Evolutionary conservation across 2,888 invertebrate species (phyloP).

Genomic region (Spodoptera exigua): DNA sequence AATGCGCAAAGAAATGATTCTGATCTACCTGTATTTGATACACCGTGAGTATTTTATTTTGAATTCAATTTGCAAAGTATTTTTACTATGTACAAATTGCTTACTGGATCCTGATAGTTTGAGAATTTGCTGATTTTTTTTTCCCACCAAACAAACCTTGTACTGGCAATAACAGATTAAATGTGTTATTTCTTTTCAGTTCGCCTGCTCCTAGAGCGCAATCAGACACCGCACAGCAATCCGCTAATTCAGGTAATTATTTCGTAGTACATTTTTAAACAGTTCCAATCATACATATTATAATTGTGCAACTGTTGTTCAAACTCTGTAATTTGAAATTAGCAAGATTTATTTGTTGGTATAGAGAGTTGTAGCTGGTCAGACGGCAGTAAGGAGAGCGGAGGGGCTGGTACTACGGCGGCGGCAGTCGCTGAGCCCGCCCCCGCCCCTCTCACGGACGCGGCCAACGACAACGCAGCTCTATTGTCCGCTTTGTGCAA

Average conservation of each 20-base stretch:
- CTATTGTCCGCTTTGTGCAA: slow-evolving; percentile 81
- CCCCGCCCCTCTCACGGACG: slow-evolving; percentile 63
- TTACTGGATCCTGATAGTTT: no score
- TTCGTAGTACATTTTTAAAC: no score
- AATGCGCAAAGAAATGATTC: slow-evolving; percentile 70
- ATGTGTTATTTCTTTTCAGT: slow-evolving; percentile 55
- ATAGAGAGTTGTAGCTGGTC: slow-evolving; percentile 83
- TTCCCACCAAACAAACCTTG: not conserved
- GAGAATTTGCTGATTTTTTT: not conserved
- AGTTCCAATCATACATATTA: no score
- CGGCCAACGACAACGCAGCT: slow-evolving; percentile 78
- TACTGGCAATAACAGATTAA: not conserved
- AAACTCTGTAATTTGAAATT: no score
- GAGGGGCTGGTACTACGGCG: slow-evolving; percentile 50
- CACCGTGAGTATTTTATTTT: slow-evolving; percentile 74
- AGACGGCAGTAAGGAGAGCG: slow-evolving; percentile 79
- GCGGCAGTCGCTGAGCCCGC: slow-evolving; percentile 49
- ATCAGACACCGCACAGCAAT: slow-evolving; percentile 76
- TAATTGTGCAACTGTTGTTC: no score
- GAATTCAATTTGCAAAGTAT: no score
- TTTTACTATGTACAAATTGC: no score
- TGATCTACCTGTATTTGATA: slow-evolving; percentile 79
- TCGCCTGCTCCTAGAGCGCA: slow-evolving; percentile 79
- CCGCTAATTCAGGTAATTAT: slow-evolving; percentile 75
- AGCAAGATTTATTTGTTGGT: not conserved